Evolutionary conservation across 2,888 invertebrate genomes (phyloP), one percentile per base, ranked within the genome.

Genomic region (Conops quadrifasciatus): DNA sequence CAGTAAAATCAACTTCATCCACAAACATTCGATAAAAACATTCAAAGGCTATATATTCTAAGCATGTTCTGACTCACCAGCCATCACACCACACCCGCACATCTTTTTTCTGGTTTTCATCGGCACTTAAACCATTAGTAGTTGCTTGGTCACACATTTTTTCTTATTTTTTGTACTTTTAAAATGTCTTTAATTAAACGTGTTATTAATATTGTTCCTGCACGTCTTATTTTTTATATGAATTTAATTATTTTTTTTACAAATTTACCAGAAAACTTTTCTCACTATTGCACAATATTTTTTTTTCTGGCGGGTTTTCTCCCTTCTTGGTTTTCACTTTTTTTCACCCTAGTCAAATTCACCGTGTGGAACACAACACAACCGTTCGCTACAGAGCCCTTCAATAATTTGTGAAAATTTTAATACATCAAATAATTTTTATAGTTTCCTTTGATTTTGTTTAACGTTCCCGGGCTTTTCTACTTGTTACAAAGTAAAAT

Each of bases 61-160:
- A 30, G 51, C 30, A 53, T 36, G 43, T 30, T 30, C 66, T 76
- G 73, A 77, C 77, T 77, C 74, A 77, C 77, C 77, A 77, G 53
- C 77, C 77, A 64, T 77, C 77, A 73, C 77, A 77, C 77, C 77
- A 77, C 24, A 77, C 77, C 45, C 77, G 77, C 65, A 77, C 71
- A 72, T 77, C 77, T 71, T 73, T 74, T 51, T 63, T 67, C 53
- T 47, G 36, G 36, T 58, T 69, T n/a, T 67, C 56, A 51, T 66
- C 26, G 60, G 58, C 30, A 64, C 43, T 24, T 62, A 5, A 43
- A 28, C 56, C 53, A 43, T 62, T 67, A 47, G 51, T 53, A 70
- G 65, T 75, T 72, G 66, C 58, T 75, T 60, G 70, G 59, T 74
- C 76, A 73, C 74, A 71, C 77, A 77, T 77, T 75, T 73, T 75